phyloP scores from a whole-genome alignment of 2,113 vertebrate genomes.

The Balaeniceps rex region DNA sequence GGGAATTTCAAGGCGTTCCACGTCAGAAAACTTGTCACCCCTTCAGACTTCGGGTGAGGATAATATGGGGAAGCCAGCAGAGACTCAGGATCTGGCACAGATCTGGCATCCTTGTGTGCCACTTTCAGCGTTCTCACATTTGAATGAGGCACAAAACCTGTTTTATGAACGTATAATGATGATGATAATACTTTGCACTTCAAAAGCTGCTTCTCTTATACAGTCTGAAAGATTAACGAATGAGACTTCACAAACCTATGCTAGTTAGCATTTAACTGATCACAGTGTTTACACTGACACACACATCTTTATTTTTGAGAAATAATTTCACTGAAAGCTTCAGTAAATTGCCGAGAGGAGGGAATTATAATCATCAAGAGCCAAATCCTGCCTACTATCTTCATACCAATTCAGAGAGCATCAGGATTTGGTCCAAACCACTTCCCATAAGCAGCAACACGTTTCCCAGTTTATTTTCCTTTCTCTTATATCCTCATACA shows the following conservation, averaged over 20 bases:
- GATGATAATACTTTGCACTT: slow-evolving; percentile 62
- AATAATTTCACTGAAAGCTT: slow-evolving; percentile 43
- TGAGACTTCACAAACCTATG: slow-evolving; percentile 53
- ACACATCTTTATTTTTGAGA: background rate
- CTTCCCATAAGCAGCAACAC: background rate
- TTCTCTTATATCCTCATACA: background rate
- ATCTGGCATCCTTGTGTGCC: background rate
- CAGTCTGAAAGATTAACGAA: slow-evolving; percentile 54
- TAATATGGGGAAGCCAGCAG: background rate
- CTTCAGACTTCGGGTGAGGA: background rate
- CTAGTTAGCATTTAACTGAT: slow-evolving; percentile 67
- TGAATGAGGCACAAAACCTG: background rate
- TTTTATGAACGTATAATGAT: background rate
- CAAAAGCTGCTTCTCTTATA: slow-evolving; percentile 32
- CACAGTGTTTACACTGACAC: slow-evolving; percentile 57
- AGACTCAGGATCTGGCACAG: background rate
- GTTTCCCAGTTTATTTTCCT: background rate
- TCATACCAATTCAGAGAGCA: background rate
- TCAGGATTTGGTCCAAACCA: background rate
- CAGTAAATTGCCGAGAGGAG: background rate
- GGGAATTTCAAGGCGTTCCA: background rate
- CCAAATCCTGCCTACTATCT: slow-evolving; percentile 4
- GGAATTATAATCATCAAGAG: background rate
- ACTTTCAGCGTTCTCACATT: background rate
- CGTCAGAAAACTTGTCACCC: background rate